Evolutionary conservation across 2,113 vertebrate genomes (phyloP).

Genomic region (Pandion haliaetus): DNA sequence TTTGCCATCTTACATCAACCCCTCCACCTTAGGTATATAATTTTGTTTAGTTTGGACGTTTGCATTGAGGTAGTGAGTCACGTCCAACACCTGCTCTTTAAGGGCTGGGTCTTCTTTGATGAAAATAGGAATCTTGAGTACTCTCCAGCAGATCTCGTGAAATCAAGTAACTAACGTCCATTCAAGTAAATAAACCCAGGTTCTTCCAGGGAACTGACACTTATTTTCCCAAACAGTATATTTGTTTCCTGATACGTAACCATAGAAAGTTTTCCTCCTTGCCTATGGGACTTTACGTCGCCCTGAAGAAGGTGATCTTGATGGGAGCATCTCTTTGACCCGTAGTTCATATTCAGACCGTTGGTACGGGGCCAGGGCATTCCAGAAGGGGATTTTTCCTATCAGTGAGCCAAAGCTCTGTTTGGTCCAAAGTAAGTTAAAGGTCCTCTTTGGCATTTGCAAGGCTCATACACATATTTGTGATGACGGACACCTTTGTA

Average conservation of each 20-base stretch:
- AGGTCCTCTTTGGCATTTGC: background rate
- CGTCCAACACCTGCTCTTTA: background rate
- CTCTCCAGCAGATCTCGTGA: background rate
- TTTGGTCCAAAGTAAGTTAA: background rate
- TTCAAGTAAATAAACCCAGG: background rate
- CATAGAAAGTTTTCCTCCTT: background rate
- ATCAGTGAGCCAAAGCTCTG: background rate
- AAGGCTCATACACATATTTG: accelerated
- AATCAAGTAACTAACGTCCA: background rate
- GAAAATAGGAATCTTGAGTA: background rate
- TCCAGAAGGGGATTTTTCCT: background rate
- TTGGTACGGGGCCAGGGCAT: background rate
- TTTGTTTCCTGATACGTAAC: background rate
- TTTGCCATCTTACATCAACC: background rate
- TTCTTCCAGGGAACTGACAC: background rate
- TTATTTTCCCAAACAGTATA: background rate
- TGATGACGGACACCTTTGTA: background rate
- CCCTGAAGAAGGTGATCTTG: background rate
- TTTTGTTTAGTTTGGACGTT: background rate
- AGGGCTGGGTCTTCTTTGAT: background rate
- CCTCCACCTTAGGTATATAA: background rate
- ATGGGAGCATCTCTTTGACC: background rate
- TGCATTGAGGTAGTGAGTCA: background rate
- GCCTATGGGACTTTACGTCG: background rate
- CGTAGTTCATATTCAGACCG: accelerated